Base-by-base conservation (phyloP, 2,797 vertebrate species). In the Pachyuromys duprasi region DNA sequence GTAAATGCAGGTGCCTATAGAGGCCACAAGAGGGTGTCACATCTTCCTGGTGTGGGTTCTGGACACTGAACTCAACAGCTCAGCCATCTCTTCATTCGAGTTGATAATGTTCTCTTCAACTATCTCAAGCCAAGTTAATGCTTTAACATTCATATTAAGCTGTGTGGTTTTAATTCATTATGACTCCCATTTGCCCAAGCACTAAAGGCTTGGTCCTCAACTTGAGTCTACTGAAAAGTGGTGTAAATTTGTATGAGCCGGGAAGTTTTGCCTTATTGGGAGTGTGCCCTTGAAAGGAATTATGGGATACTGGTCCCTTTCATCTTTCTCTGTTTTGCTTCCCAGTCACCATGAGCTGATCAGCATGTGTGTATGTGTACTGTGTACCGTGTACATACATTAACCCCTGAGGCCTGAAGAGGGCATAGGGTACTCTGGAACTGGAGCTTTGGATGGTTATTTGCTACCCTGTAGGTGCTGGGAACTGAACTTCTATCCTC, bases 81-180 rank as follows among this genome's bases (percentile, higher is more conserved):
- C 31, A 57, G 33, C 22, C 12, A 24, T n/a, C 22, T 69, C 33
- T 55, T 9, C 8, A 86, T 36, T 8, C 45, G 22, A 39, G 1
- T 5, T 18, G 49, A 28, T 57, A 55, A 72, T 18, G 14, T 70
- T 72, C 49, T 76, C 63, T 62, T 67, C 17, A 55, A 18, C 62
- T 82, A 75, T 18, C 62, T 74, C 74, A 93, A 74, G n/a, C 75
- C 91, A 79, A 96, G 74, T 39, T 65, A 82, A 75, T 24, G 11
- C 14, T 95, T 88, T 88, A 39, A 55, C 53, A 81, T 81, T 75
- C 8, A 63, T 13, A 36, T 33, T 18, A 60, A 87, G 62, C 12
- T 36, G 42, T 42, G 11, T 13, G 1, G 4, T 55, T 75, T 65
- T 42, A 20, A 53, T 80, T 69, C 20, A 36, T 31, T 39, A 22